Percentiles rank a stretch among this genome's conserved stretches.
These are phyloP conservation scores for Cichlasoma orientale DNA, from an alignment of 2,797 vertebrate genomes.

Conservation along the genomic window DNA sequence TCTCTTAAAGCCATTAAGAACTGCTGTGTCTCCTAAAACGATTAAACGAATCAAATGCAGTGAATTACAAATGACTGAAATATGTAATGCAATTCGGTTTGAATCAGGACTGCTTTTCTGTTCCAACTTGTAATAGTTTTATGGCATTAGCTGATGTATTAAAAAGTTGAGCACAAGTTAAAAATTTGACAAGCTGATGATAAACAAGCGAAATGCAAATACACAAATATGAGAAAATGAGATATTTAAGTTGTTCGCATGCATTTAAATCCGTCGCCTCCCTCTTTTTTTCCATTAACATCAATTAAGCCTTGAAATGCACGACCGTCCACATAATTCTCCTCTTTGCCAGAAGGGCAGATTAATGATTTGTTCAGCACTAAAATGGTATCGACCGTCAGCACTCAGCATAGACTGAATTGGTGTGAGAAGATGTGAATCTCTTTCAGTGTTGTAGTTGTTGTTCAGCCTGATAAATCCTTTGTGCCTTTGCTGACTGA, in stretches of 20 bases:
- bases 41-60: not conserved
- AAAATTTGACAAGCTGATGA: not conserved
- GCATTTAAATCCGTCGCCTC: not conserved
- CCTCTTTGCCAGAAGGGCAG: not conserved
- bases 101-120: not conserved
- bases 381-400: conserved; percentile 55
- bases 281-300: not conserved
- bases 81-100: not conserved
- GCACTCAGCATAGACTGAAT: conserved; percentile 29
- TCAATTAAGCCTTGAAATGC: conserved; percentile 19
- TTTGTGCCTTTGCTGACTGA: conserved; percentile 8
- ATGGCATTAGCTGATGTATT: not conserved
- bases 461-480: conserved; percentile 26
- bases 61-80: not conserved
- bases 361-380: conserved; percentile 62
- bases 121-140: not conserved
- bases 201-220: not conserved
- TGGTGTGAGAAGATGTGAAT: conserved; percentile 10
- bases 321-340: conserved; percentile 27
- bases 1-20: not conserved
- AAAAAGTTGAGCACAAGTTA: not conserved
- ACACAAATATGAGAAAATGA: too few relatives aligned
- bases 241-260: not conserved
- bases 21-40: not conserved
- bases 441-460: conserved; percentile 19